A percentile compares a stretch with the other conserved stretches of the same genome.
Evolutionary conservation across 2,797 vertebrate species (phyloP).

Genomic region (Parauchenoglanis ngamensis): DNA sequence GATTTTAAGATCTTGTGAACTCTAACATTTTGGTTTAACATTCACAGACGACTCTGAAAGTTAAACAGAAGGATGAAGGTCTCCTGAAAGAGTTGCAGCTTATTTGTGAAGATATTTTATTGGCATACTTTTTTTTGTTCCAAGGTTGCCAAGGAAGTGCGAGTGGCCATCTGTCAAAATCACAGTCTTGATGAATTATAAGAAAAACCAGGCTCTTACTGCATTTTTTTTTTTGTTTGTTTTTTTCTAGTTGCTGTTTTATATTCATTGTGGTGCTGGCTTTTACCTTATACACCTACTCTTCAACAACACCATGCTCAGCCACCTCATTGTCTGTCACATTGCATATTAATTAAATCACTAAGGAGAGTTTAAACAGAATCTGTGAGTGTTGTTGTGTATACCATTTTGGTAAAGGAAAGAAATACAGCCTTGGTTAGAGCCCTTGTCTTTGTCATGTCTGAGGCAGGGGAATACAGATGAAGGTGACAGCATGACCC

Average conservation of each 20-base stretch:
- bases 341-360: conserved; percentile 13
- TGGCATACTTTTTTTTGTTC: conserved; percentile 5
- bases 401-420: background rate
- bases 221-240: background rate
- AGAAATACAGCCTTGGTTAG: background rate
- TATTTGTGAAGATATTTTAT: conserved; percentile 22
- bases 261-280: background rate
- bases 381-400: background rate
- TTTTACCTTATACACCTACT: conserved; percentile 19
- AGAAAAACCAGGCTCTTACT: background rate
- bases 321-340: conserved; percentile 26
- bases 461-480: conserved; percentile 3
- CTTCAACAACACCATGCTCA: background rate
- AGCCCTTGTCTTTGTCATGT: background rate
- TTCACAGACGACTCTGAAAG: background rate
- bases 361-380: background rate
- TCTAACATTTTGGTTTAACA: conserved; percentile 33
- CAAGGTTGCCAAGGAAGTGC: background rate
- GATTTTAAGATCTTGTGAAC: conserved; percentile 36
- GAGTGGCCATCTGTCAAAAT: conserved; percentile 12
- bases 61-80: conserved; percentile 45
- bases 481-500: conserved; percentile 8
- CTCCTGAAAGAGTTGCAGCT: conserved; percentile 24
- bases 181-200: background rate
- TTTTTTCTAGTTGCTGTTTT: background rate